Evolutionary conservation across 2,888 invertebrate genomes (phyloP).

Genomic region (Ellobium chinense): DNA sequence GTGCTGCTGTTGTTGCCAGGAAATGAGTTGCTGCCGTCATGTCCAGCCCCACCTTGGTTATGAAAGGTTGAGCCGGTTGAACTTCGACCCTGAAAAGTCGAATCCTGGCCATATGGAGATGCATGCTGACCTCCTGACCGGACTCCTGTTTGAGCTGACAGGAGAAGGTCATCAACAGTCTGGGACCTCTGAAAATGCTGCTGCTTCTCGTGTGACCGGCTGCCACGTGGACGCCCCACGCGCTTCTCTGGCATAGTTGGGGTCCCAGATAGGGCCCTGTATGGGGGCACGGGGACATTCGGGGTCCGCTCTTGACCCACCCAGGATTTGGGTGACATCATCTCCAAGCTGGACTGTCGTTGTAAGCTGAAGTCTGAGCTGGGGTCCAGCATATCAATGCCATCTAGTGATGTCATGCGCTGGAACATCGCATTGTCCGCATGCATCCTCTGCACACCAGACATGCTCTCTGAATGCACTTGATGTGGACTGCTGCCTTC

Average conservation of each 20-base stretch:
- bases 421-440: conserved; percentile 32
- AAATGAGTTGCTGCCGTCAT: neutral
- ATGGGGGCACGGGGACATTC: conserved; percentile 14
- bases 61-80: neutral
- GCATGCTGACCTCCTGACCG: neutral
- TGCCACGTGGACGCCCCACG: conserved; percentile 29
- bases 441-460: conserved; percentile 26
- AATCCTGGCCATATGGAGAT: conserved; percentile 6
- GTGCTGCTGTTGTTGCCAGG: neutral
- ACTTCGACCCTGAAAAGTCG: conserved; percentile 6
- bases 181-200: conserved; percentile 24
- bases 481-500: neutral
- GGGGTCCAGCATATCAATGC: conserved; percentile 30
- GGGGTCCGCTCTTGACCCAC: conserved; percentile 8
- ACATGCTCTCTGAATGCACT: neutral
- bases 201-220: conserved; percentile 12
- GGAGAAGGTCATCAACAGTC: conserved; percentile 25
- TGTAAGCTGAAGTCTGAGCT: conserved; percentile 14
- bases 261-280: conserved; percentile 3
- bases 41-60: neutral
- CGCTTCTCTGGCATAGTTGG: conserved; percentile 8
- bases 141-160: neutral
- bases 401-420: conserved; percentile 38
- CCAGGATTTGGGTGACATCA: conserved; percentile 36
- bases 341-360: neutral